Evolutionary conservation across 2,113 vertebrate genomes (phyloP), one percentile per base, ranked within the genome.

Genomic region (Platysteira castanea): DNA sequence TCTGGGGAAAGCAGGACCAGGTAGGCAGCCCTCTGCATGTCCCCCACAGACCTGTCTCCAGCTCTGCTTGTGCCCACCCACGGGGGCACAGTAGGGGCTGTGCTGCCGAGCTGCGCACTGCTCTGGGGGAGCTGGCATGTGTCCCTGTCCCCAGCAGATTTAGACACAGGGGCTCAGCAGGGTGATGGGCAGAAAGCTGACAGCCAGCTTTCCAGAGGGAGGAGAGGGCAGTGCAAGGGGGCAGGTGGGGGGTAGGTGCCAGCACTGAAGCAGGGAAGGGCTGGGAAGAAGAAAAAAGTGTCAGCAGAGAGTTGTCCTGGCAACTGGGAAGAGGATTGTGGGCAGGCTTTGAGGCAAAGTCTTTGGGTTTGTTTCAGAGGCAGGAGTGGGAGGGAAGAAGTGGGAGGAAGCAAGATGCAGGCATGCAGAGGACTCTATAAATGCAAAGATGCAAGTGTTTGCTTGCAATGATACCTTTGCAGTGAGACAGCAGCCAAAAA

Each of bases 1-100:
- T 99, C 95, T 99, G 99, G 99, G 99, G 99, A 35, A 99, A 98
- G 60, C 98, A 99, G 68, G 99, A 99, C 96, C 98, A 99, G 99
- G 99, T 99, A 98, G 2, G 79, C 30, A 14, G 52, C 7, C 4
- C 5, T 22, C 23, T 61, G 52, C 3, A 1, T 24, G n/a, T 39
- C 31, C 19, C 13, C 22, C 26, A 3, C 10, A 5, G 64, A 60
- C 44, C 7, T 13, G 17, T 56, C 47, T 79, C 56, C 63, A 35
- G 35, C 89, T 64, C 61, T 82, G 52, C 26, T 47, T 7, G 1
- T 4, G 8, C 52, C 80, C 74, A 50, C 28, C 44, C 11, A 1
- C 0, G 0, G 28, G 39, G 19, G 13, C 28, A 57, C 0, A 0
- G 30, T 2, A 2, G 9, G 8, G 53, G 33, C 41, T 59, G 26